These are phyloP conservation scores for Coptotermes formosanus DNA, from an alignment of 1,140 invertebrate species.

Conservation along the genomic window DNA sequence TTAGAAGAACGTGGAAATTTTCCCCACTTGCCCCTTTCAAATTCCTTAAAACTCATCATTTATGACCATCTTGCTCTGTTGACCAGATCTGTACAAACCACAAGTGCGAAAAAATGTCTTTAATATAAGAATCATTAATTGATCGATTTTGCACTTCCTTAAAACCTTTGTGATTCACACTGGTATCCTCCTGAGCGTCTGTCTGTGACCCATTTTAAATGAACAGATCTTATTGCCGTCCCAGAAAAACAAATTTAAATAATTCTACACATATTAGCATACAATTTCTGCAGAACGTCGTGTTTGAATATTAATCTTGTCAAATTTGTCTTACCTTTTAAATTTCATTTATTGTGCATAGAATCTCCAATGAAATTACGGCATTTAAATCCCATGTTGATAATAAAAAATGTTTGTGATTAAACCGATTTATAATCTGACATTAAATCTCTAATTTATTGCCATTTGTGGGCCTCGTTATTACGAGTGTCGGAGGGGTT, in stretches of 20 bases:
- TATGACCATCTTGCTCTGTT: no score
- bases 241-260: neutral
- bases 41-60: no score
- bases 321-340: neutral
- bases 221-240: neutral
- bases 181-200: no score
- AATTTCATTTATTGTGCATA: neutral
- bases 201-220: neutral
- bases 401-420: neutral
- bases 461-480: neutral
- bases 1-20: no score
- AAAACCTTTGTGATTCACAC: no score
- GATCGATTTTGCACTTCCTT: no score
- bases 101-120: no score
- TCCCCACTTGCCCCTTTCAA: no score
- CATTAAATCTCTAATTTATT: neutral
- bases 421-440: neutral
- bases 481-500: neutral
- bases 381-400: neutral
- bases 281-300: neutral
- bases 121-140: no score
- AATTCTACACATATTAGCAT: neutral
- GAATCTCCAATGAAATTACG: neutral
- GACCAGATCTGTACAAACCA: no score
- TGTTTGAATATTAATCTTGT: neutral